Evolutionary conservation across 2,888 invertebrate species (phyloP).

Genomic region (Tortricodes alternella): DNA sequence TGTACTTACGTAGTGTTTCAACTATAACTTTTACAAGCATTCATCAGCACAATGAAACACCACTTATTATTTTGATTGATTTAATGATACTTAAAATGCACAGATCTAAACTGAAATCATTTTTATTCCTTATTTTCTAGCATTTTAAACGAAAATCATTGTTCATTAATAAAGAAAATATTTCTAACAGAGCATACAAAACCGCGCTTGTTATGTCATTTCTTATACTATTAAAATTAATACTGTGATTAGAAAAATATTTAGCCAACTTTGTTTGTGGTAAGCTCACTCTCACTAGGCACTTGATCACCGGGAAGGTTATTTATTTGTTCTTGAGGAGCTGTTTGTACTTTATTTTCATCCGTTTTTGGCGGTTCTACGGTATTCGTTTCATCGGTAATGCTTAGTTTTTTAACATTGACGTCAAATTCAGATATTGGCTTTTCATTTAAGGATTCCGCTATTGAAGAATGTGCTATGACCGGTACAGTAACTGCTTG

Average conservation of each 20-base stretch:
- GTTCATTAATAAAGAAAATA: not conserved
- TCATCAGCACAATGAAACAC: not conserved
- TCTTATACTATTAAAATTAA: not conserved
- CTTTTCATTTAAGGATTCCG: constrained; percentile 31
- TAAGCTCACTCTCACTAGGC: constrained; percentile 16
- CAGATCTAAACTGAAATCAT: constrained; percentile 4
- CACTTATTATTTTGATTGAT: not conserved
- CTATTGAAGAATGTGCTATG: constrained; percentile 27
- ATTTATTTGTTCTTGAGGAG: constrained; percentile 9
- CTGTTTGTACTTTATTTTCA: constrained; percentile 24
- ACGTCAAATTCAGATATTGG: constrained; percentile 33
- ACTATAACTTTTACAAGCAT: no score
- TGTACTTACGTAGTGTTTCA: no score
- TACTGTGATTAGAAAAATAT: not conserved
- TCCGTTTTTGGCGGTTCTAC: not conserved
- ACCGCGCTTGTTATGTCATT: not conserved
- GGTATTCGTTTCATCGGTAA: constrained; percentile 2
- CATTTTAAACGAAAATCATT: constrained; percentile 4
- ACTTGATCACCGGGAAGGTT: constrained; percentile 16
- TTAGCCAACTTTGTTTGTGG: constrained; percentile 26
- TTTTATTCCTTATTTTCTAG: not conserved
- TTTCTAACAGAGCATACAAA: constrained; percentile 4
- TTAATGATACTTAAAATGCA: constrained; percentile 11
- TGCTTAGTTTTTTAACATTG: constrained; percentile 40
- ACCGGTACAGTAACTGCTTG: constrained; percentile 32